Evolutionary conservation across 2,888 invertebrate species (phyloP), one percentile per base, ranked within the genome.

Genomic region (Mythimna ferrago): DNA sequence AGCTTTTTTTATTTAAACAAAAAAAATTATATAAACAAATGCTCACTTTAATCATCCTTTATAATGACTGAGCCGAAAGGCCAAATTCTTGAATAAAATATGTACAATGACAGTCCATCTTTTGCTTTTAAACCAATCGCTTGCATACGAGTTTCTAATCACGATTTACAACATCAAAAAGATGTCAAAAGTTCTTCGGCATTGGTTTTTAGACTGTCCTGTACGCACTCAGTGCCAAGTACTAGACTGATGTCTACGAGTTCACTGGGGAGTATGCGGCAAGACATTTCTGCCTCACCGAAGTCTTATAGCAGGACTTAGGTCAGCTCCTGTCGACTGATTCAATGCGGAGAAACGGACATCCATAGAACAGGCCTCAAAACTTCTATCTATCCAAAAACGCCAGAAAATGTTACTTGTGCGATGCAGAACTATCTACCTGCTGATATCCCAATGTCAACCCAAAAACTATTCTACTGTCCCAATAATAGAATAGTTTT

Each of bases 261-360:
- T 83, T 78, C 89, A 92, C 91, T 93, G 92, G 92, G 69, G 57
- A 81, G 76, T 64, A 86, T 82, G 85, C 82, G 87, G 83, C 44
- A 14, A n/a, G 58, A 84, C 63, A 67, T 76, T 75, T 76, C 78
- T 74, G 75, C 74, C 61, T 32, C 32, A 32, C 5, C 32, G 56
- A 41, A 56, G 64, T 72, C 64, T 75, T 64, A 19, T 6, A 54
- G 35, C 80, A 83, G 91, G 92, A 94, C 7, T 93, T 80, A 79
- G 76, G 72, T 92, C 93, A 95, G 95, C 90, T 93, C 94, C 92
- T 81, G 66, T 38, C 3, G 1, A 92, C 95, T 95, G 94, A 92
- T 88, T 93, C 61, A 88, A 93, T 93, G 93, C 92, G 95, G 89
- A 95, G 96, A 94, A 89, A 94, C 92, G 95, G 95, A 96, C 95